Percentiles rank a stretch among this genome's conserved stretches.
These are phyloP conservation scores for Illadopsis cleaveri DNA, from an alignment of 2,113 vertebrate species.

Conservation along the genomic window DNA sequence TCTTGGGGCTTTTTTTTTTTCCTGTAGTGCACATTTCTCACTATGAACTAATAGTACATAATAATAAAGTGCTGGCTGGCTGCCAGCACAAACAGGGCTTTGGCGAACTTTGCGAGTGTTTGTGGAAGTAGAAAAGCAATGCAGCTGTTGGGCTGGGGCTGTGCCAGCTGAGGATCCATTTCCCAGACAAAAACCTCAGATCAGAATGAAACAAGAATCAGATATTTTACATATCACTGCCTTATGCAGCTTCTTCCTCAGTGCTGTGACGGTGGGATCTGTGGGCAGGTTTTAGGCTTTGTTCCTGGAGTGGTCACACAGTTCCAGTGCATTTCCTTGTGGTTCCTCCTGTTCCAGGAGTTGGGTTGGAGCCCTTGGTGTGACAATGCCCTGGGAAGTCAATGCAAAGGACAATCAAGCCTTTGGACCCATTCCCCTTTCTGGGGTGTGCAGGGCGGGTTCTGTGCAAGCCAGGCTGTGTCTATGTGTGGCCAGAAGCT, in stretches of 20 bases:
- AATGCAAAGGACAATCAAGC: not conserved
- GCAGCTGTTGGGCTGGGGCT: constrained; percentile 69
- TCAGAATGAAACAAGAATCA: constrained; percentile 13
- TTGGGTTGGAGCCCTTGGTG: not conserved
- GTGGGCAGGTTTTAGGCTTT: not conserved
- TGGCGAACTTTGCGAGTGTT: constrained; percentile 67
- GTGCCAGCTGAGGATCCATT: constrained; percentile 12
- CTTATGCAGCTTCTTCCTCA: not conserved
- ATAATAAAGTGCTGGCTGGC: constrained; percentile 66
- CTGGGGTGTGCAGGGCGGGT: rapidly evolving
- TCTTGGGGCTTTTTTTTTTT: constrained; percentile 7
- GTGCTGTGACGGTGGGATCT: not conserved
- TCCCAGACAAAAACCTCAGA: constrained; percentile 42
- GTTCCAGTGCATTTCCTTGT: not conserved
- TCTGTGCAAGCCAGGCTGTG: not conserved
- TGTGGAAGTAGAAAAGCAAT: constrained; percentile 66
- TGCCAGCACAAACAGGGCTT: constrained; percentile 67
- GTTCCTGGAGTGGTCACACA: not conserved
- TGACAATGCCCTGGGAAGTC: not conserved
- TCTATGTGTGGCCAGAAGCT: not conserved
- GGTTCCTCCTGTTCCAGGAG: not conserved
- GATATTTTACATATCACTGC: not conserved
- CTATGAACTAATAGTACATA: constrained; percentile 69
- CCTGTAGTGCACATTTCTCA: constrained; percentile 65
- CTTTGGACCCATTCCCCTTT: not conserved